Evolutionary conservation across 2,888 invertebrate genomes (phyloP), one percentile per base, ranked within the genome.

Genomic region (Rhaphigaster nebulosa): DNA sequence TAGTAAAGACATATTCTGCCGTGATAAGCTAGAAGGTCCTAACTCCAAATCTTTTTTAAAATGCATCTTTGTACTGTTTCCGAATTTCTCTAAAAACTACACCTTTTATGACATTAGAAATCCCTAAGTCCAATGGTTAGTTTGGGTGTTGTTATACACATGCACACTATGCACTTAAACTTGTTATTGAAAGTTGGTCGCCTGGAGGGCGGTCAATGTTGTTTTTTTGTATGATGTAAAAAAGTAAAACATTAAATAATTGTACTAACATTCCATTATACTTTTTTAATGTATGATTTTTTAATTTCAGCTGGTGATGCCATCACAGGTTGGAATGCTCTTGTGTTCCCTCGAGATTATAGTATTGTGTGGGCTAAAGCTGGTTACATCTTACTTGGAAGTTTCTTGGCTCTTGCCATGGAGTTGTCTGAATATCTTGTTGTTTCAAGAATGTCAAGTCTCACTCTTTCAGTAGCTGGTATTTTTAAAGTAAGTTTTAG

Each of bases 381-480:
- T 12, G n/a, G 91, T 52, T 91, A 90, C 52, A 95, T 98, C 56
- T 94, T 96, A 0, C 94, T 96, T 8, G 98, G 98, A 88, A 98
- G 98, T 90, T 94, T 97, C 90, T 95, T 98, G 92, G 99, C 98
- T 41, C 98, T 99, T 94, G 95, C 96, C 88, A 98, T 99, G 98
- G 99, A 99, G 95, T 95, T 98, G 92, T 96, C 96, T 94, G 99
- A 99, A 94, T 99, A 98, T 94, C 95, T 99, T 92, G 97, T 99
- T 52, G 96, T 99, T 91, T 96, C 97, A 0, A 96, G 97, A 94
- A 99, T 99, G 0, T 99, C 99, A 93, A 98, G 99, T 95, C 96
- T 99, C 90, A 99, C 99, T 0, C 95, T 99, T 84, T 98, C 98
- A 41, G 97, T 99, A 92, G 97, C 98, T 87, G 99, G 99, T 91